phyloP scores from a whole-genome alignment of 2,797 vertebrate species.

The Parambassis ranga region DNA sequence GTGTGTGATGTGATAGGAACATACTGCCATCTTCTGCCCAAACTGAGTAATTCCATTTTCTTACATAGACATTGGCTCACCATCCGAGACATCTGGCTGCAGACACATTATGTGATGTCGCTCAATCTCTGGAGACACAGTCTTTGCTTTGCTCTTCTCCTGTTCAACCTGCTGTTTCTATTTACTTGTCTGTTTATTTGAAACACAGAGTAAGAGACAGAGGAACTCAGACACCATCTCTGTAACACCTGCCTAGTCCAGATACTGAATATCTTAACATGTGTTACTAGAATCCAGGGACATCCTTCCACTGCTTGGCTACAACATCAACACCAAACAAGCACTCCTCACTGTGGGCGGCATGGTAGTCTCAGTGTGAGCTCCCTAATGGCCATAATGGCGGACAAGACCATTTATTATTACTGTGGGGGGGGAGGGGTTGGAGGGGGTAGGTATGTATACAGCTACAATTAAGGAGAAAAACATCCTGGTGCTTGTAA shows the following conservation, averaged over 20 bases:
- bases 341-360: conserved; percentile 66
- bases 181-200: conserved; percentile 21
- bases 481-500: conserved; percentile 78
- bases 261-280: conserved; percentile 45
- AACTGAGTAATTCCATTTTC: background rate
- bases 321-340: conserved; percentile 57
- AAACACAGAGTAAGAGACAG: background rate
- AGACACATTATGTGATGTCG: conserved; percentile 53
- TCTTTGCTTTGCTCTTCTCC: conserved; percentile 21
- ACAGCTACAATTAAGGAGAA: conserved; percentile 82
- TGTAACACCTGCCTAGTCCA: conserved; percentile 17
- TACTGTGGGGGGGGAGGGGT: conserved; percentile 49
- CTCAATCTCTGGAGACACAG: conserved; percentile 29
- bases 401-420: conserved; percentile 82
- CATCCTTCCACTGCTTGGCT: conserved; percentile 59
- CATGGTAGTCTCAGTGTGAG: conserved; percentile 70
- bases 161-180: conserved; percentile 28
- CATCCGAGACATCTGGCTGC: conserved; percentile 57
- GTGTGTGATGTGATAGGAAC: conserved; percentile 43
- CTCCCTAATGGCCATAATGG: conserved; percentile 79
- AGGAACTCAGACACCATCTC: background rate
- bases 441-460: conserved; percentile 72
- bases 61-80: conserved; percentile 7
- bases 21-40: conserved; percentile 80
- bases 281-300: conserved; percentile 46